Conservation (phyloP, 23 tunicate genomes). For the Trididemnum nubilum region DNA sequence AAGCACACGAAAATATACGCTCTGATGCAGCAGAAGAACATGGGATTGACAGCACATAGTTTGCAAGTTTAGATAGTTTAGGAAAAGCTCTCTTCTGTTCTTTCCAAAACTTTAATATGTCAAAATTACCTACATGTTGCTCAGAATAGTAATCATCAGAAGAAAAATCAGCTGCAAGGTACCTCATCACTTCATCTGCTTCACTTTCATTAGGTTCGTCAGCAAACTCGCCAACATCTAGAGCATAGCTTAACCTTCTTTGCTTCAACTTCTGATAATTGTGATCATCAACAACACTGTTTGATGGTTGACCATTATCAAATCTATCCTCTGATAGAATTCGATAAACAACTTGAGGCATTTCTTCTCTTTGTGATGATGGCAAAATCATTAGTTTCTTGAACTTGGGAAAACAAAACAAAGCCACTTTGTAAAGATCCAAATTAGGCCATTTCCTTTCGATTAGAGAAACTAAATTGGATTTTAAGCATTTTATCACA, state of each 20-base stretch:
- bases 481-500: slow-evolving; percentile 11
- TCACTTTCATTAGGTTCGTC: neutral
- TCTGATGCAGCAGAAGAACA: no score
- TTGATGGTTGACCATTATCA: neutral
- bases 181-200: neutral
- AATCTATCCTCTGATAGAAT: neutral
- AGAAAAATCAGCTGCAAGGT: slow-evolving; percentile 23
- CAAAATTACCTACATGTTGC: neutral
- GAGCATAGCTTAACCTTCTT: slow-evolving; percentile 15
- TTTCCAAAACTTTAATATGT: slow-evolving; percentile 27
- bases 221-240: slow-evolving; percentile 10
- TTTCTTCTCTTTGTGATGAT: neutral
- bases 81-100: no score
- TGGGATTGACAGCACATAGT: no score
- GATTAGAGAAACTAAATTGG: neutral
- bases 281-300: neutral
- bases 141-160: neutral
- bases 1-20: no score
- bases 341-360: neutral
- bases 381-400: slow-evolving; percentile 6
- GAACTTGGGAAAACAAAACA: slow-evolving; percentile 27
- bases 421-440: neutral
- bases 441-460: slow-evolving; percentile 11
- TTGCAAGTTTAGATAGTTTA: neutral
- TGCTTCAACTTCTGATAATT: neutral